Base-by-base conservation (phyloP, 2,113 vertebrate genomes). In the Cyanoliseus patagonus region DNA sequence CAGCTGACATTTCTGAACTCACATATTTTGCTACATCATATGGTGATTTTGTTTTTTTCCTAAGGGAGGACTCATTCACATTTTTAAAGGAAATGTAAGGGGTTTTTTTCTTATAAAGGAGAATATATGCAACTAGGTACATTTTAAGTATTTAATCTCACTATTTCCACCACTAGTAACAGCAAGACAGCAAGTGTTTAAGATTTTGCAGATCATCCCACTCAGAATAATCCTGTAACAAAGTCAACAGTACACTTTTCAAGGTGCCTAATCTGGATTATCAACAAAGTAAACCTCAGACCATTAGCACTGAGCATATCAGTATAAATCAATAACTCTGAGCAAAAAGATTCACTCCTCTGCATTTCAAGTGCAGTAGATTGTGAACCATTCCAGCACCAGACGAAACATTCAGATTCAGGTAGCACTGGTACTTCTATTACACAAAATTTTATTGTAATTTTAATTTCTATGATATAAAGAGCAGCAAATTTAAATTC, bases 41-140 rank as follows among this genome's bases (percentile, higher is more conserved):
- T 80, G 13, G 5, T 23, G 47, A n/a, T 31, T n/a, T 52, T 17
- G 1, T 15, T 62, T 46, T 59, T 88, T 30, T 11, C 3, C 57
- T 46, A 46, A 52, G 5, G 16, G 24, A 67, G 4, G 20, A 67
- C 37, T 69, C 35, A 42, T 73, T 66, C 2, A 0, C n/a, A 35
- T 59, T 59, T 59, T 59, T 59, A 35, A 59, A 14, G 47, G 47
- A 78, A 55, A 24, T 74, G 9, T 33, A 55, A 37, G 1, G 15
- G 0, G 0, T 9, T 39, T 70, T 72, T 62, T 10, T 8, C 31
- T 12, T 6, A 41, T 20, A 7, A 10, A 75, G 24, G 11, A 11
- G 6, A 91, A 74, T 62, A 74, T 42, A 72, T 53, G 5, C 4
- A 41, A 83, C 14, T 23, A 46, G 25, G 4, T 37, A 62, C 16